phyloP scores from a whole-genome alignment of 2,797 vertebrate genomes.

The Pogonophryne albipinna region DNA sequence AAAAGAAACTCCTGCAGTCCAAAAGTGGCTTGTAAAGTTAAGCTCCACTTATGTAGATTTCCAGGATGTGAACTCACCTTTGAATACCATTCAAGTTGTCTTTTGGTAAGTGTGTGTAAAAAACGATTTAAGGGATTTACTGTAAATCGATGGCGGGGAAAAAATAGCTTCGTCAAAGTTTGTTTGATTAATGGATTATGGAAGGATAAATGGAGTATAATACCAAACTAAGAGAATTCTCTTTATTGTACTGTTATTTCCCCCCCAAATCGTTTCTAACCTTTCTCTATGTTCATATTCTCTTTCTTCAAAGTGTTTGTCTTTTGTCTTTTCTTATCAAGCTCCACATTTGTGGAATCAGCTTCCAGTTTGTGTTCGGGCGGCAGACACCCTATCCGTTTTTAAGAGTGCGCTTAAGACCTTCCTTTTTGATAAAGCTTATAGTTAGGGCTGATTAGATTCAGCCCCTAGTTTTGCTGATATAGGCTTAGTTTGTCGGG shows the following conservation, averaged over 20 bases:
- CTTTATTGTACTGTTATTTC: not conserved
- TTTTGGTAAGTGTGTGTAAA: not conserved
- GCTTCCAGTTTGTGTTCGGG: no score
- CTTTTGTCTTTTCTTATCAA: no score
- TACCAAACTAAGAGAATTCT: not conserved
- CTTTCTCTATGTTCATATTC: not conserved
- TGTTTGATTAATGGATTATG: not conserved
- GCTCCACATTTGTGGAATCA: no score
- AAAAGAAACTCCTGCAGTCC: slow-evolving; percentile 21
- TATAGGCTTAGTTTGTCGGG: no score
- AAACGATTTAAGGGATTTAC: not conserved
- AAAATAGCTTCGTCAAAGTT: not conserved
- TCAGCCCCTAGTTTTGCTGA: no score
- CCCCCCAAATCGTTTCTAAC: not conserved
- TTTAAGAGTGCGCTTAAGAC: no score
- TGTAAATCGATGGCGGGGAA: not conserved
- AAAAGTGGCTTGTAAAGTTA: slow-evolving; percentile 22
- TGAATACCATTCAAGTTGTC: not conserved
- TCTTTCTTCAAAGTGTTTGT: not conserved
- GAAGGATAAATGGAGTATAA: not conserved
- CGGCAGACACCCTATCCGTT: no score
- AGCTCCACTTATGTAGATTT: not conserved
- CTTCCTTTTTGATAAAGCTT: no score
- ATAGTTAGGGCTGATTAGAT: no score
- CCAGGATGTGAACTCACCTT: not conserved